Percentiles rank a stretch among this genome's conserved stretches.
Evolutionary conservation across 1,140 invertebrate species (phyloP).

Genomic region (Eulimnadia texana): DNA sequence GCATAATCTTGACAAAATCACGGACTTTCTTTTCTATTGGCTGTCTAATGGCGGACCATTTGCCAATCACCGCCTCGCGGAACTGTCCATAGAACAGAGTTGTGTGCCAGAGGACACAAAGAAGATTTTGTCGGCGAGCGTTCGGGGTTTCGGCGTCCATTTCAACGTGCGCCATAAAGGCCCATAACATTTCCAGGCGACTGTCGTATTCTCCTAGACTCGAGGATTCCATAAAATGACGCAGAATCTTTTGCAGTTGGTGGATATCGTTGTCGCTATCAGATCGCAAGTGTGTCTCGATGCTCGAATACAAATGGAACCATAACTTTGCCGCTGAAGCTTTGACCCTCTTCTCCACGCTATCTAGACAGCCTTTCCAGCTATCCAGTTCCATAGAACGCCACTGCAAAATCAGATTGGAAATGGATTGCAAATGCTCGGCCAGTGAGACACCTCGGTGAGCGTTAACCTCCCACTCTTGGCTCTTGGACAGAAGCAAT

Average conservation of each 20-base stretch:
- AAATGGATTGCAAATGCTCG: constrained; percentile 49
- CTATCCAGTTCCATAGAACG: constrained; percentile 73
- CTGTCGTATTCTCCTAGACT: constrained; percentile 66
- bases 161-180: constrained; percentile 55
- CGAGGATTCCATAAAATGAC: constrained; percentile 71
- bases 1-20: constrained; percentile 88
- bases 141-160: neutral
- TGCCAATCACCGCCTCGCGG: constrained; percentile 38
- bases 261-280: constrained; percentile 18
- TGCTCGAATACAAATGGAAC: constrained; percentile 67
- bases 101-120: constrained; percentile 66
- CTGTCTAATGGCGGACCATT: constrained; percentile 45
- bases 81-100: constrained; percentile 77
- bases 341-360: constrained; percentile 30
- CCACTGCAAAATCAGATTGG: constrained; percentile 75
- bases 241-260: constrained; percentile 35
- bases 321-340: constrained; percentile 58
- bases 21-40: constrained; percentile 84
- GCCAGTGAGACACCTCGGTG: constrained; percentile 69
- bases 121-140: constrained; percentile 15
- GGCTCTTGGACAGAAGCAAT: constrained; percentile 60
- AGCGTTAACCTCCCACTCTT: constrained; percentile 86
- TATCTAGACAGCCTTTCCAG: constrained; percentile 62
- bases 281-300: constrained; percentile 34
- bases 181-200: constrained; percentile 58